A percentile compares a stretch with the other conserved stretches of the same genome.
Conservation (phyloP, 2,888 invertebrate species). For the Bombyx huttoni region DNA sequence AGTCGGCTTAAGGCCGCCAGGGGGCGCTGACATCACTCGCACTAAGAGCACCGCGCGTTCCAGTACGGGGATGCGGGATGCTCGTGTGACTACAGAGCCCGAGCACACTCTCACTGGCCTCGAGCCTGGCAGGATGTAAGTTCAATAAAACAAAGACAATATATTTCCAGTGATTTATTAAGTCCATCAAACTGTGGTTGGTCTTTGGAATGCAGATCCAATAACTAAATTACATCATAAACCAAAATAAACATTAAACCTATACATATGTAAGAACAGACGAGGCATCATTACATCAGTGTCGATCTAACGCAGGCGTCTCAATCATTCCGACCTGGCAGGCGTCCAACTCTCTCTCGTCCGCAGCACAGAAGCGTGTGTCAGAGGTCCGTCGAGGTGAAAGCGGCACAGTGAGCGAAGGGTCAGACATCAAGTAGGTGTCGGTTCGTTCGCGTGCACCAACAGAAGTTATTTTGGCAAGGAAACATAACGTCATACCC, state of each 20-base stretch:
- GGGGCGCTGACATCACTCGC: too few relatives aligned
- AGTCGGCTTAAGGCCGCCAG: too few relatives aligned
- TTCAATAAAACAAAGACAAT: slow-evolving; percentile 13
- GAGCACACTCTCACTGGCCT: too few relatives aligned
- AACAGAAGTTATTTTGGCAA: slow-evolving; percentile 57
- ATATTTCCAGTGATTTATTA: slow-evolving; percentile 42
- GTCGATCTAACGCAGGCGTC: background rate
- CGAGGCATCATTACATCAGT: background rate
- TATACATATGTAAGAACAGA: background rate
- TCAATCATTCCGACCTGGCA: background rate
- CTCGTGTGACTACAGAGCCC: too few relatives aligned
- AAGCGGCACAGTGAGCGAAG: slow-evolving; percentile 56
- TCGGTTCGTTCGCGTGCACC: slow-evolving; percentile 50
- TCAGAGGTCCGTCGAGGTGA: background rate
- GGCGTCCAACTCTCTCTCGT: too few relatives aligned
- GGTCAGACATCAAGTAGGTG: slow-evolving; percentile 33
- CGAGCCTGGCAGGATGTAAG: background rate
- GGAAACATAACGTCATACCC: slow-evolving; percentile 65
- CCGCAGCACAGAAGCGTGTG: too few relatives aligned
- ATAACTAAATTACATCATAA: slow-evolving; percentile 45
- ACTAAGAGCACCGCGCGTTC: too few relatives aligned
- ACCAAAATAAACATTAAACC: background rate
- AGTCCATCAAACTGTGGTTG: slow-evolving; percentile 62
- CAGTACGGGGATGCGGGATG: too few relatives aligned
- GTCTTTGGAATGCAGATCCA: slow-evolving; percentile 68